Percentiles rank a stretch among this genome's conserved stretches.
Evolutionary conservation across 2,797 vertebrate genomes (phyloP).

Genomic region (Coreius guichenoti): DNA sequence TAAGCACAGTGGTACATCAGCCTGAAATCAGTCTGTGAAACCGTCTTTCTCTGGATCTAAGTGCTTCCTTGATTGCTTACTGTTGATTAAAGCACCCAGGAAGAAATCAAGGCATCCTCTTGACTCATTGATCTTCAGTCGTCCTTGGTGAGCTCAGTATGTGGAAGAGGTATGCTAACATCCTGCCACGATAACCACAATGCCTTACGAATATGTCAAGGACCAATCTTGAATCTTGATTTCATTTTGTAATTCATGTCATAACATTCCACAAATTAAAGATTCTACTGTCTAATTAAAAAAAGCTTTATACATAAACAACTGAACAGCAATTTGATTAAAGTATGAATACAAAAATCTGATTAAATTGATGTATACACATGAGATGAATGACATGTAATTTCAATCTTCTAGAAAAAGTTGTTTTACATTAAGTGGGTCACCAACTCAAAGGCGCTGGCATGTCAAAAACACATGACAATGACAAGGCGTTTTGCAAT

Average conservation of each 20-base stretch:
- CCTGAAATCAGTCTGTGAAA: conserved; percentile 39
- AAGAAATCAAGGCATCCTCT: conserved; percentile 55
- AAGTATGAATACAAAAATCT: not conserved
- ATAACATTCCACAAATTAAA: not conserved
- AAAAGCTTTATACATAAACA: not conserved
- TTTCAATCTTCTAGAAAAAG: not conserved
- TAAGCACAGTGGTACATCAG: conserved; percentile 48
- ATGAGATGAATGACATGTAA: not conserved
- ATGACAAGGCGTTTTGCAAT: not conserved
- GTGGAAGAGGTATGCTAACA: conserved; percentile 26
- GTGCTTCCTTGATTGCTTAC: conserved; percentile 48
- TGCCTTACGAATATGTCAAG: conserved; percentile 20
- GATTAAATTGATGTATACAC: not conserved
- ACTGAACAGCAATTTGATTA: not conserved
- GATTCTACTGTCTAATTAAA: not conserved
- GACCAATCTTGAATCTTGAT: not conserved
- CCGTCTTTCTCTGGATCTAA: conserved; percentile 27
- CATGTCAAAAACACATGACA: too few relatives aligned
- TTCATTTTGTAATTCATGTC: not conserved
- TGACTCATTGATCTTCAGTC: conserved; percentile 48
- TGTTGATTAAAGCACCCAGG: conserved; percentile 54
- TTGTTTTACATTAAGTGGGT: not conserved
- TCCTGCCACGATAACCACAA: not conserved
- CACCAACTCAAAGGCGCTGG: not conserved
- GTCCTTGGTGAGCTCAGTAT: conserved; percentile 44